Evolutionary conservation across 2,888 invertebrate genomes (phyloP).

Genomic region (Oeneis ivallda): DNA sequence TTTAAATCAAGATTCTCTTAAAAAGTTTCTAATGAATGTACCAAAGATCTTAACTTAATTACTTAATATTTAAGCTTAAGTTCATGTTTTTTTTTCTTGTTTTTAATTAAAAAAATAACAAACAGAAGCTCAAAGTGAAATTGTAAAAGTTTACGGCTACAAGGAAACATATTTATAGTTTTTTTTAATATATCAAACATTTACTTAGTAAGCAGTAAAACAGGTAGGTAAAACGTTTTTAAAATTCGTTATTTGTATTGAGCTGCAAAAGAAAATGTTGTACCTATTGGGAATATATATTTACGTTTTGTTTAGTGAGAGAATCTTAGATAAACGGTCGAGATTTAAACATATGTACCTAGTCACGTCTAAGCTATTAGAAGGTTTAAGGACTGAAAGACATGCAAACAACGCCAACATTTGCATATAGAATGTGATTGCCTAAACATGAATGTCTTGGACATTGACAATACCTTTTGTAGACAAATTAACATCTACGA

Average conservation of each 20-base stretch:
- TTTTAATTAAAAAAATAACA: background rate
- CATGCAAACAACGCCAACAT: slow-evolving; percentile 56
- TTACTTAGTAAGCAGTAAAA: no score
- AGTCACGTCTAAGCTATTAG: slow-evolving; percentile 75
- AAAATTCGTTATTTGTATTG: background rate
- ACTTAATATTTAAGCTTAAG: background rate
- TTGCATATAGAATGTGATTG: slow-evolving; percentile 24
- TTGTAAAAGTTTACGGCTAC: background rate
- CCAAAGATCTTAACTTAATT: background rate
- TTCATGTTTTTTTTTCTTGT: background rate
- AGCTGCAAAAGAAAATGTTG: slow-evolving; percentile 6
- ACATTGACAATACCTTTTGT: background rate
- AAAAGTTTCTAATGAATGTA: background rate
- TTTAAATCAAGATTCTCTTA: slow-evolving; percentile 1
- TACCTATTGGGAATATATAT: slow-evolving; percentile 53
- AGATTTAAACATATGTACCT: slow-evolving; percentile 63
- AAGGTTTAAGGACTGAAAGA: slow-evolving; percentile 61
- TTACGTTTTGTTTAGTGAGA: slow-evolving; percentile 40
- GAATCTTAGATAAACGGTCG: slow-evolving; percentile 39
- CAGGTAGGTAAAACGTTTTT: background rate
- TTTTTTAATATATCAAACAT: no score
- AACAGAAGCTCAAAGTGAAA: slow-evolving; percentile 7
- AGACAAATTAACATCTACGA: background rate
- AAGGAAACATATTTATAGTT: background rate
- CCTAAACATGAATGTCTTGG: slow-evolving; percentile 11